These are phyloP conservation scores for Branchellion lobata DNA, from an alignment of 2,888 invertebrate species.

Conservation along the genomic window DNA sequence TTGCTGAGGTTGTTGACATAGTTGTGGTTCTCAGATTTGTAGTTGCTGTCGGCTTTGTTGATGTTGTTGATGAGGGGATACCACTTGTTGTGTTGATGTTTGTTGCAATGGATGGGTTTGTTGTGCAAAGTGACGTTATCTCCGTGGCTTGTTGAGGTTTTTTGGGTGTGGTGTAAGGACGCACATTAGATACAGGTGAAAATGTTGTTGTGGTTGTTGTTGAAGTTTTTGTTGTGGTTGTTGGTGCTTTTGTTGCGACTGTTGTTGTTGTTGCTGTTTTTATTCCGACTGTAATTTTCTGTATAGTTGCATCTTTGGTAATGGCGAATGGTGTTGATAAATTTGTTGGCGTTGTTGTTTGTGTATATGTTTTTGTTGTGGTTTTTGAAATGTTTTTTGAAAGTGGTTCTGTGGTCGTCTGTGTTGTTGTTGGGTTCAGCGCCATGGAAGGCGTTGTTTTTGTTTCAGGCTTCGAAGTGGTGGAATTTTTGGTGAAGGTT, in stretches of 20 bases:
- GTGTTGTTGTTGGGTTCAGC: neutral
- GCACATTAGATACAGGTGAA: neutral
- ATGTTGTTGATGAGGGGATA: neutral
- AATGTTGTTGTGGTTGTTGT: neutral
- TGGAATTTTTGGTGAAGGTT: neutral
- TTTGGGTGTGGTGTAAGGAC: too few species aligned
- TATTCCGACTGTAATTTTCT: neutral
- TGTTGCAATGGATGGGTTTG: neutral
- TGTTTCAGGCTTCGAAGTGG: neutral
- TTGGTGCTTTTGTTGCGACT: neutral
- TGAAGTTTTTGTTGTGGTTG: neutral
- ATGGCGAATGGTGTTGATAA: too few species aligned
- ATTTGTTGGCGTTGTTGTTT: too few species aligned
- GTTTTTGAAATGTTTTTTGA: neutral
- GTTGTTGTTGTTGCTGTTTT: slow-evolving; percentile 12
- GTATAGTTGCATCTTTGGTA: neutral
- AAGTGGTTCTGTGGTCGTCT: neutral
- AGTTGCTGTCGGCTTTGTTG: slow-evolving; percentile 1
- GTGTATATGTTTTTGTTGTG: too few species aligned
- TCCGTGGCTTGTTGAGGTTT: neutral
- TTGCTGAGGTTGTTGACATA: neutral
- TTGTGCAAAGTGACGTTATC: neutral
- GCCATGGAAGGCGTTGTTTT: neutral
- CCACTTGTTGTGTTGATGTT: neutral
- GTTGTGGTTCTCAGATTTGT: neutral